phyloP scores from a whole-genome alignment of 35 echinoderm and acorn worm genomes.

The Lytechinus pictus region DNA sequence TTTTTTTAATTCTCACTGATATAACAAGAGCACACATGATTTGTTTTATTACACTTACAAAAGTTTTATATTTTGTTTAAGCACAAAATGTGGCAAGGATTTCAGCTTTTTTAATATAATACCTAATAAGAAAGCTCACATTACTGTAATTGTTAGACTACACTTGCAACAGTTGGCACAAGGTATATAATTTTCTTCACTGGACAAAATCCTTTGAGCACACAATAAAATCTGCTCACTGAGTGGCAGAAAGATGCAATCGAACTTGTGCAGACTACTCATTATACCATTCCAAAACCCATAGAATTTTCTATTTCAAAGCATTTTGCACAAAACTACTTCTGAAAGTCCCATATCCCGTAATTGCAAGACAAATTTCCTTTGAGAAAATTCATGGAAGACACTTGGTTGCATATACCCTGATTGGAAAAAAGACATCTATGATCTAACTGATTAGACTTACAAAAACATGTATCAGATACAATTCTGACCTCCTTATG shows the following conservation, averaged over 20 bases:
- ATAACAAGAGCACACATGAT: too few relatives aligned
- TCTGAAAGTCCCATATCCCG: not conserved
- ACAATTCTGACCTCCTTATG: not conserved
- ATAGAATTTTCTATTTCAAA: not conserved
- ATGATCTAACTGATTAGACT: not conserved
- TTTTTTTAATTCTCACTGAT: too few relatives aligned
- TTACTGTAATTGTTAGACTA: not conserved
- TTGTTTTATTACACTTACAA: too few relatives aligned
- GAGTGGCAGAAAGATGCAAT: not conserved
- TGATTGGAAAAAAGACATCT: not conserved
- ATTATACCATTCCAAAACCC: not conserved
- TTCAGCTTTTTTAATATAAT: not conserved
- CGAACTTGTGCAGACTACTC: not conserved
- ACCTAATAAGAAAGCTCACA: not conserved
- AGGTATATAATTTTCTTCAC: not conserved
- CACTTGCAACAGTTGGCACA: not conserved
- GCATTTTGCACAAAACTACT: not conserved
- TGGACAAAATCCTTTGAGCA: not conserved
- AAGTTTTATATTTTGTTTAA: not conserved
- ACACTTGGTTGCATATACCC: not conserved
- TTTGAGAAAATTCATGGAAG: not conserved
- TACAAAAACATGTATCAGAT: not conserved
- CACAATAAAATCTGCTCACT: not conserved
- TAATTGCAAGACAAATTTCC: not conserved
- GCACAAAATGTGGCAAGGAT: slow-evolving; percentile 8